Percentiles rank a stretch among this genome's conserved stretches.
phyloP scores from a whole-genome alignment of 2,797 vertebrate genomes.

The Varecia variegata region DNA sequence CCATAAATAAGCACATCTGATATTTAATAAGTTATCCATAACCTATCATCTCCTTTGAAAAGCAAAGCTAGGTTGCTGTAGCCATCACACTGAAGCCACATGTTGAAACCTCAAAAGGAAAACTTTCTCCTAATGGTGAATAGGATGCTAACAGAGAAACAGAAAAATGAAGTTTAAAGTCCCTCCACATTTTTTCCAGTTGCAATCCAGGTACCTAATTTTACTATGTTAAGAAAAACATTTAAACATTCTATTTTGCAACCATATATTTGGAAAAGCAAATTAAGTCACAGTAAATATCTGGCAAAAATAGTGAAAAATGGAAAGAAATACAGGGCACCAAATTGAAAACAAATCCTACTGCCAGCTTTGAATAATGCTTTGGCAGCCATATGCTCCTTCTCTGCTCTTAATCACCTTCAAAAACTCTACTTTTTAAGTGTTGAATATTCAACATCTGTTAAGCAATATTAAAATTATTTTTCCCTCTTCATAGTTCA shows the following conservation, averaged over 20 bases:
- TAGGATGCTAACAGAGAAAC: background rate
- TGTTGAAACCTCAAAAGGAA: background rate
- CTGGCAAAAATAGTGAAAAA: background rate
- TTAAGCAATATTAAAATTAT: constrained; percentile 22
- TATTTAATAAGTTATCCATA: background rate
- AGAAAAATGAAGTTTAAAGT: background rate
- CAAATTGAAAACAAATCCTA: background rate
- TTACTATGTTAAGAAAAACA: constrained; percentile 20
- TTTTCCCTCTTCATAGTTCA: background rate
- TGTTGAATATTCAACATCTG: background rate
- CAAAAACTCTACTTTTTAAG: background rate
- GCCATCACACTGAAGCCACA: background rate
- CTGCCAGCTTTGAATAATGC: background rate
- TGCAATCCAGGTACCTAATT: background rate
- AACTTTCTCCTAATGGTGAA: background rate
- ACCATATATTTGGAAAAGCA: background rate
- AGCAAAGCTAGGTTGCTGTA: background rate
- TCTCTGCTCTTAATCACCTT: background rate
- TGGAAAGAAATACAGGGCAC: background rate
- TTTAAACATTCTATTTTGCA: background rate
- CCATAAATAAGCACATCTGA: background rate
- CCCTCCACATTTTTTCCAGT: background rate
- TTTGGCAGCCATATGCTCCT: constrained; percentile 16
- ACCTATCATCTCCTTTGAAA: background rate
- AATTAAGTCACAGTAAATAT: background rate